Percentiles rank a stretch among this genome's conserved stretches.
Conservation (phyloP, 2,888 invertebrate species). For the Apodemia duryi region DNA sequence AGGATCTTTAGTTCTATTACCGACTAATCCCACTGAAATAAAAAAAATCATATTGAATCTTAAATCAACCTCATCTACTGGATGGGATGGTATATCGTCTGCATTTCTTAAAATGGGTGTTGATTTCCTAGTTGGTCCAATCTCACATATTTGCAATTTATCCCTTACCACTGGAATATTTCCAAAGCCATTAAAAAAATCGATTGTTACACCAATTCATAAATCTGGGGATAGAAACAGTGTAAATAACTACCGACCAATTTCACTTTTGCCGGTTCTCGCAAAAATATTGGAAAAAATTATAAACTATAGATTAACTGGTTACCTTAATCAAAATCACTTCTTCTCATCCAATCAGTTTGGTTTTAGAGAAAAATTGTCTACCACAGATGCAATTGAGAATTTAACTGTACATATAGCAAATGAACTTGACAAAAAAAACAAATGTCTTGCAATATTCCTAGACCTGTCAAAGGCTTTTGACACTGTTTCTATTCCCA, state of each 20-base stretch:
- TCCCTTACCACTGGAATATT: slow-evolving; percentile 19
- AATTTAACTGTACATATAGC: too few relatives aligned
- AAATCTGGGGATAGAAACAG: too few relatives aligned
- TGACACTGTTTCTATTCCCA: too few relatives aligned
- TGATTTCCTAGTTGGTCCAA: not conserved
- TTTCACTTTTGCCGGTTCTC: slow-evolving; percentile 12
- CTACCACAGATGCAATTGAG: too few relatives aligned
- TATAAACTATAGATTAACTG: slow-evolving; percentile 24
- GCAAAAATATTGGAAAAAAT: slow-evolving; percentile 27
- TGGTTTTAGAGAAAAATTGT: too few relatives aligned
- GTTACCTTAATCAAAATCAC: slow-evolving; percentile 17
- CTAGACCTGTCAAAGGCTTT: too few relatives aligned
- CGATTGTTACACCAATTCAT: too few relatives aligned
- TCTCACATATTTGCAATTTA: slow-evolving; percentile 21
- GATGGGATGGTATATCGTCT: slow-evolving; percentile 14
- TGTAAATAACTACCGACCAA: too few relatives aligned
- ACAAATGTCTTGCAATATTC: too few relatives aligned
- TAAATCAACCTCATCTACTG: not conserved
- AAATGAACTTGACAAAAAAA: too few relatives aligned
- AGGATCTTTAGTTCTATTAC: slow-evolving; percentile 1
- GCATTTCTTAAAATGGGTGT: slow-evolving; percentile 4
- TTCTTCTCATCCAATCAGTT: too few relatives aligned
- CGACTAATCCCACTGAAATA: slow-evolving; percentile 17
- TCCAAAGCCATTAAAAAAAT: slow-evolving; percentile 11
- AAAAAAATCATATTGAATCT: not conserved